Evolutionary conservation across 2,888 invertebrate species (phyloP).

Genomic region (Microctonus brassicae): DNA sequence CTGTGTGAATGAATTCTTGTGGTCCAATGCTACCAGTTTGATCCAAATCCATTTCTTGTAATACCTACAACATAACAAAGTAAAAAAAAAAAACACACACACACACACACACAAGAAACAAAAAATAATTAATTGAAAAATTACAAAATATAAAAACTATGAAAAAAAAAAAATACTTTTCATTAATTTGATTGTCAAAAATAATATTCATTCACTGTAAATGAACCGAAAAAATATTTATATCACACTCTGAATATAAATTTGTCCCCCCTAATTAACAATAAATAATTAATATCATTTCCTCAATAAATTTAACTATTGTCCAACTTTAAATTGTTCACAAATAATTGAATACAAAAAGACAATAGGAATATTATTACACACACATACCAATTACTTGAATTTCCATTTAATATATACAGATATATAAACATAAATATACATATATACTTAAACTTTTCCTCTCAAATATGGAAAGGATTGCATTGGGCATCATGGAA

Average conservation of each 20-base stretch:
- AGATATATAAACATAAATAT: no score
- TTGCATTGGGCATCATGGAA: background rate
- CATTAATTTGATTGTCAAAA: no score
- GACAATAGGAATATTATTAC: background rate
- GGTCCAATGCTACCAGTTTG: constrained; percentile 73
- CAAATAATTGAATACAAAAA: constrained; percentile 6
- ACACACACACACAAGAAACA: no score
- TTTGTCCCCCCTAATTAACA: no score
- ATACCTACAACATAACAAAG: no score
- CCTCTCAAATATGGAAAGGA: background rate
- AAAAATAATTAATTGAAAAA: no score
- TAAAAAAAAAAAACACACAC: no score
- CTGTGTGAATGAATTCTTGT: constrained; percentile 75
- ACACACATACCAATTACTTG: background rate
- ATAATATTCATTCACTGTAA: no score
- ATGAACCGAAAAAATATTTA: background rate
- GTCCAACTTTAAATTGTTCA: background rate
- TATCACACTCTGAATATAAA: background rate
- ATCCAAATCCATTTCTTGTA: constrained; percentile 76
- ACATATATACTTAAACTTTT: constrained; percentile 13
- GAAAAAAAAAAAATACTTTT: constrained; percentile 10
- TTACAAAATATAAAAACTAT: no score
- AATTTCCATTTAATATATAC: constrained; percentile 17
- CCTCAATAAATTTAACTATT: background rate
- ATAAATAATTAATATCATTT: no score